phyloP scores from a whole-genome alignment of 2,888 invertebrate genomes.

The Beris chalybata region DNA sequence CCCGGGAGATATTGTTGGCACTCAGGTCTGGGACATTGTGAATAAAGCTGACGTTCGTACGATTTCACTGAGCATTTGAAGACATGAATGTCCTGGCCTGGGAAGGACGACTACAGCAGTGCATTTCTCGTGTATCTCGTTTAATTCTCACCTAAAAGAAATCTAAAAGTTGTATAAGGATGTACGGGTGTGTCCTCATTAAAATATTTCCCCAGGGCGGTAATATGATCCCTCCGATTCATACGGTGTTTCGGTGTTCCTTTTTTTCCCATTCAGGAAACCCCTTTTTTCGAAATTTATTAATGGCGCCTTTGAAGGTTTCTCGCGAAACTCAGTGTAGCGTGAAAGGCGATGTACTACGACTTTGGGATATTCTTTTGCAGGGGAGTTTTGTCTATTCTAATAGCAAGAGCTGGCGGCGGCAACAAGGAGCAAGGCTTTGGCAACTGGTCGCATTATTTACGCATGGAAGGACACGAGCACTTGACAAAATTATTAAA shows the following conservation, averaged over 20 bases:
- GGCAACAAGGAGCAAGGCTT: slow-evolving; percentile 24
- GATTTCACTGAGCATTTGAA: no score
- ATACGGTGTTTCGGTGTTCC: slow-evolving; percentile 9
- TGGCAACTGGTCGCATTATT: slow-evolving; percentile 21
- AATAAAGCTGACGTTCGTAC: no score
- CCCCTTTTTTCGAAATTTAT: slow-evolving; percentile 24
- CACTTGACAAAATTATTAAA: slow-evolving; percentile 32
- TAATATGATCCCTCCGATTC: slow-evolving; percentile 2
- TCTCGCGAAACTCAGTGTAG: slow-evolving; percentile 23
- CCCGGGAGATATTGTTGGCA: no score
- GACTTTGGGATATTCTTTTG: slow-evolving; percentile 19
- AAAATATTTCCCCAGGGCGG: slow-evolving; percentile 35
- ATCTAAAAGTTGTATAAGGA: not conserved
- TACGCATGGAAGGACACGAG: slow-evolving; percentile 31
- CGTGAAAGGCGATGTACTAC: slow-evolving; percentile 26
- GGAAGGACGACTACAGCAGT: no score
- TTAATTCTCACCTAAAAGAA: slow-evolving; percentile 23
- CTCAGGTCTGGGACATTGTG: no score
- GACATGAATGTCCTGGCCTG: no score
- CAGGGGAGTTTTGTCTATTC: slow-evolving; percentile 3
- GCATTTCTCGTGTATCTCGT: not conserved
- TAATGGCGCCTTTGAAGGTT: slow-evolving; percentile 27
- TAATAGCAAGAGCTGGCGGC: slow-evolving; percentile 1
- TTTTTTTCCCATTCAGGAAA: slow-evolving; percentile 16
- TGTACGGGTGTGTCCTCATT: slow-evolving; percentile 32